phyloP scores from a whole-genome alignment of 2,113 vertebrate species.

The Sus scrofa region DNA sequence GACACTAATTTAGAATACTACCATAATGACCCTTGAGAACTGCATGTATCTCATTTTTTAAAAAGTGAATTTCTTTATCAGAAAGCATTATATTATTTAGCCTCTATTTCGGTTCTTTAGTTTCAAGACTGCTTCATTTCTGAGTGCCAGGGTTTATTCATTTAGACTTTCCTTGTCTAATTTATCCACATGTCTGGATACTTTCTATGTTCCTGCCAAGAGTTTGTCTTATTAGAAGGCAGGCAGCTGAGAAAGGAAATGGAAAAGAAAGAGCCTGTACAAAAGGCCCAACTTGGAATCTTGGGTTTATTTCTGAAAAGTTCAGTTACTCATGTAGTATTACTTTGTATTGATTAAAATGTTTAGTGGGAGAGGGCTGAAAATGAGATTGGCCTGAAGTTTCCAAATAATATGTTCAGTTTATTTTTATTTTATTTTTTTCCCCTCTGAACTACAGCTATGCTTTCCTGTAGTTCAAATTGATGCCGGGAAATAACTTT shows the following conservation, averaged over 20 bases:
- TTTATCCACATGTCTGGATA: constrained; percentile 54
- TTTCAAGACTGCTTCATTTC: constrained; percentile 72
- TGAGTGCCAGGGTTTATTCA: constrained; percentile 65
- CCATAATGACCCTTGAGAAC: constrained; percentile 9
- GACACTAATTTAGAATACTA: constrained; percentile 62
- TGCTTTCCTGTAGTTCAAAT: background rate
- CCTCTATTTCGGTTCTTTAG: constrained; percentile 44
- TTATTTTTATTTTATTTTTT: background rate
- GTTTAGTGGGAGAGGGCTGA: background rate
- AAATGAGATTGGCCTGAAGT: constrained; percentile 25
- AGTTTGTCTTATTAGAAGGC: constrained; percentile 62
- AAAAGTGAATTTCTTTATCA: constrained; percentile 51
- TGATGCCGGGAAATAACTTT: constrained; percentile 37
- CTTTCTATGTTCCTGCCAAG: constrained; percentile 70
- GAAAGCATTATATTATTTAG: constrained; percentile 55
- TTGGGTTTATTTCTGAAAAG: constrained; percentile 44
- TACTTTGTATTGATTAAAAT: background rate
- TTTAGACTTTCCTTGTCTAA: constrained; percentile 65
- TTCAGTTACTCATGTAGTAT: background rate
- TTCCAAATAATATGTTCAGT: constrained; percentile 30
- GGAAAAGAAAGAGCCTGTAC: constrained; percentile 40
- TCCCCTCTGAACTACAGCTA: background rate
- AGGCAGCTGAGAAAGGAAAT: constrained; percentile 58
- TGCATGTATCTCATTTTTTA: constrained; percentile 19
- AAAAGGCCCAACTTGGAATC: background rate